Percentiles rank a stretch among this genome's conserved stretches.
Evolutionary conservation across 1,140 invertebrate genomes (phyloP).

Genomic region (Brachionus manjavacas): DNA sequence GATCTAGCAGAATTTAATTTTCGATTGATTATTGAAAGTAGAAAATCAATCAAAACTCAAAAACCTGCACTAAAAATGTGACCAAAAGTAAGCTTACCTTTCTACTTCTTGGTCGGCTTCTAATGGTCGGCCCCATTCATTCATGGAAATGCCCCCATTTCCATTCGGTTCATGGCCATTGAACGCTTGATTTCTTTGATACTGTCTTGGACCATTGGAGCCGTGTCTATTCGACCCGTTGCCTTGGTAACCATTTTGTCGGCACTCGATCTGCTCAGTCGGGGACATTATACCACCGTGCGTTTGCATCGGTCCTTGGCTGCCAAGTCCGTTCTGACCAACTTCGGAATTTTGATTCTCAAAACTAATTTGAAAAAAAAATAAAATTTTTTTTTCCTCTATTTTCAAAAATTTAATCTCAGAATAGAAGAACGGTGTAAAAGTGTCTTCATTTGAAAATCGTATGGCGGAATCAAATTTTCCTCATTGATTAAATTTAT

Average conservation of each 20-base stretch:
- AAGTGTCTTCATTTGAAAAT: neutral
- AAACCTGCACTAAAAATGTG: neutral
- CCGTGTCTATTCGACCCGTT: neutral
- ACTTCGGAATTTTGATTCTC: neutral
- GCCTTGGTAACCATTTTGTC: neutral
- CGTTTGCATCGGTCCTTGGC: neutral
- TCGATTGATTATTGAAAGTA: neutral
- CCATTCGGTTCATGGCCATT: neutral
- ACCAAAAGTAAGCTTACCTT: neutral
- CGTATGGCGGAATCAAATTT: slow-evolving; percentile 23
- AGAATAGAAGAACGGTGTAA: slow-evolving; percentile 6
- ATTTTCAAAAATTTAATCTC: neutral
- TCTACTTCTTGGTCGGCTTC: neutral
- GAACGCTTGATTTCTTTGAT: neutral
- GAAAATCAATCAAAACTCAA: slow-evolving; percentile 31
- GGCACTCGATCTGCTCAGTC: neutral
- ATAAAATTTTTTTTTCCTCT: neutral
- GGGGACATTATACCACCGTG: neutral
- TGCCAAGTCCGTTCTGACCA: neutral
- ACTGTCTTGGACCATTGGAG: neutral
- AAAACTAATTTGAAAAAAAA: slow-evolving; percentile 16
- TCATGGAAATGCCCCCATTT: neutral
- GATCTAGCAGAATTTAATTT: slow-evolving; percentile 24
- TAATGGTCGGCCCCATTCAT: slow-evolving; percentile 15
- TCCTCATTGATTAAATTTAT: slow-evolving; percentile 11